These are phyloP conservation scores for Philopotamus ludificatus DNA, from an alignment of 1,140 invertebrate species.

Conservation along the genomic window DNA sequence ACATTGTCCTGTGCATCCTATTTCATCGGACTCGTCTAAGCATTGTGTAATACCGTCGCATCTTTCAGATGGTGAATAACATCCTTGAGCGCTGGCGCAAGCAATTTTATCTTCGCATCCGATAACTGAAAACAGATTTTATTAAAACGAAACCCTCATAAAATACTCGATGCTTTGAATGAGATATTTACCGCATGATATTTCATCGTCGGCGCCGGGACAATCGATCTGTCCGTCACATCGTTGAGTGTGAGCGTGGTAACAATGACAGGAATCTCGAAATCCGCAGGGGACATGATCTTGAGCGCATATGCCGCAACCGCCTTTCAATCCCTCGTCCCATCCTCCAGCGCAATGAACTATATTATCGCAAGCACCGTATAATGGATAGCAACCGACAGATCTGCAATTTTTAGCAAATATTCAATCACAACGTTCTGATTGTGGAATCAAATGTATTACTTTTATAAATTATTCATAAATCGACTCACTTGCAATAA, in stretches of 20 bases:
- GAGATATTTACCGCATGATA: conserved; percentile 28
- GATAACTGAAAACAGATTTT: conserved; percentile 4
- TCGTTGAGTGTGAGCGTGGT: conserved; percentile 24
- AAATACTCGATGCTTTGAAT: background rate
- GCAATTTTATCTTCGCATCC: conserved; percentile 38
- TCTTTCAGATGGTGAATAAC: conserved; percentile 29
- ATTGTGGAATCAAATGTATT: background rate
- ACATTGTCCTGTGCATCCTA: conserved; percentile 29
- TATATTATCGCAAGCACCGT: conserved; percentile 33
- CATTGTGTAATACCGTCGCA: conserved; percentile 35
- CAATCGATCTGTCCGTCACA: conserved; percentile 39
- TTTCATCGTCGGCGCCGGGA: conserved; percentile 34
- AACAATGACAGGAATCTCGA: conserved; percentile 34
- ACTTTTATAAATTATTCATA: background rate
- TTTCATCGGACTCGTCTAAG: conserved; percentile 34
- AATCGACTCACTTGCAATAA: conserved; percentile 34
- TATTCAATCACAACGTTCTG: background rate
- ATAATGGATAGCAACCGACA: conserved; percentile 32
- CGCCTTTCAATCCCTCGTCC: conserved; percentile 33
- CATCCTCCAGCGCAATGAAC: conserved; percentile 32
- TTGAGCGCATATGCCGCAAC: conserved; percentile 25
- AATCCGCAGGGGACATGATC: conserved; percentile 30
- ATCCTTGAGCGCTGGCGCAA: conserved; percentile 33
- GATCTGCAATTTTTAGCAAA: conserved; percentile 10
- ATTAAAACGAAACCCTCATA: background rate